Conservation (phyloP, 2,888 invertebrate genomes). For the Creontiades dilutus region DNA sequence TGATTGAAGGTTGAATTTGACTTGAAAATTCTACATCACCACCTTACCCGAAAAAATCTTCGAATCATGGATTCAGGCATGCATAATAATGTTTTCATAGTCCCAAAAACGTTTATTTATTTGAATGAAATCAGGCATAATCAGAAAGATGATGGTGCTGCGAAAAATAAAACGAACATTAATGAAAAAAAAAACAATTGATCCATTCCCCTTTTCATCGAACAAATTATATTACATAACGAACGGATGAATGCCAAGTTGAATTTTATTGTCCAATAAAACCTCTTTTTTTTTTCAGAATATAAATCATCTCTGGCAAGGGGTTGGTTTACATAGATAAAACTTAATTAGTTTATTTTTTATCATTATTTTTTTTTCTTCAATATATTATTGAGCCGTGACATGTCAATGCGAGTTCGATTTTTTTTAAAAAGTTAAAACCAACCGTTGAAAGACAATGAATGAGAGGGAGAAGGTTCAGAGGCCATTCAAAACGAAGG, state of each 20-base stretch:
- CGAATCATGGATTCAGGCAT: neutral
- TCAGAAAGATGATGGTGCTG: constrained; percentile 57
- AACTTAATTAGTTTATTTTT: neutral
- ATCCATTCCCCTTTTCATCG: constrained; percentile 42
- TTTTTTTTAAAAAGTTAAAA: constrained; percentile 43
- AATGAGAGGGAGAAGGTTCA: constrained; percentile 45
- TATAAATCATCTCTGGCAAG: constrained; percentile 48
- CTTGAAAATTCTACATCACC: too few species aligned
- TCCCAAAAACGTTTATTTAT: constrained; percentile 63
- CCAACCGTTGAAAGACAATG: constrained; percentile 59
- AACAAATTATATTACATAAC: constrained; percentile 27
- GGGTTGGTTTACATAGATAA: constrained; percentile 44
- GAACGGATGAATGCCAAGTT: constrained; percentile 5
- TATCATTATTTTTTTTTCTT: too few species aligned
- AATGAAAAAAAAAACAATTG: constrained; percentile 30
- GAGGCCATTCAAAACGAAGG: constrained; percentile 45
- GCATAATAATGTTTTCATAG: constrained; percentile 1
- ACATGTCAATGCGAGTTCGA: constrained; percentile 57
- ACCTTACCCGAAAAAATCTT: too few species aligned
- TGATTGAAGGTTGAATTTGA: too few species aligned
- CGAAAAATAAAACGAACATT: constrained; percentile 7
- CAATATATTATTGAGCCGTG: constrained; percentile 54
- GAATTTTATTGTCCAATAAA: constrained; percentile 55
- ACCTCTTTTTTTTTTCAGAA: constrained; percentile 26
- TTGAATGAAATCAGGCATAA: constrained; percentile 56